These are phyloP conservation scores for Buathra laborator DNA, from an alignment of 2,888 invertebrate species.

Conservation along the genomic window DNA sequence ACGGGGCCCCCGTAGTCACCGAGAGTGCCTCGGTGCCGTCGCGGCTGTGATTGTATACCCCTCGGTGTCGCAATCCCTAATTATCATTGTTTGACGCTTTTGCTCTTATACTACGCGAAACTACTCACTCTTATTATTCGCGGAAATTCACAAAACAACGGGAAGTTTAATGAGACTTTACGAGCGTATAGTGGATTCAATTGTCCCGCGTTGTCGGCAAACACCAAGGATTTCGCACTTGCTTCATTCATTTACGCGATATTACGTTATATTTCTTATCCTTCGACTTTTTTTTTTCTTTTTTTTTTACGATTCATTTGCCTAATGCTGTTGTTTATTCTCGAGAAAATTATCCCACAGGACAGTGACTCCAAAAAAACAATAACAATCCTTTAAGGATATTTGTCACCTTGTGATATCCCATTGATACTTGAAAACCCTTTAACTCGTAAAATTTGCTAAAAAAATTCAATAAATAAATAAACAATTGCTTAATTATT, in stretches of 20 bases:
- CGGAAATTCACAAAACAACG: conserved; percentile 64
- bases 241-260: conserved; percentile 63
- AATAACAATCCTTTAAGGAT: no score
- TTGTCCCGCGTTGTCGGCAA: conserved; percentile 32
- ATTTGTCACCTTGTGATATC: no score
- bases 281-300: background rate
- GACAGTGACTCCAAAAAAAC: background rate
- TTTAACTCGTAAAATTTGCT: no score
- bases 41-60: conserved; percentile 79
- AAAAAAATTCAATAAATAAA: no score
- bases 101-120: conserved; percentile 51
- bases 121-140: conserved; percentile 60
- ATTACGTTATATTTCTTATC: conserved; percentile 37
- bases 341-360: background rate
- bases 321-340: background rate
- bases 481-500: no score
- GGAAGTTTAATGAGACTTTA: conserved; percentile 68
- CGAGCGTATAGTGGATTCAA: conserved; percentile 62
- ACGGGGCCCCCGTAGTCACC: conserved; percentile 28
- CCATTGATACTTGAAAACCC: no score
- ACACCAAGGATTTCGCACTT: conserved; percentile 44
- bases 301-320: conserved; percentile 35
- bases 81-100: conserved; percentile 81
- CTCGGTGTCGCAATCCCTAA: conserved; percentile 81
- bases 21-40: conserved; percentile 50